Base-by-base conservation (phyloP, 2,888 invertebrate genomes). In the Liodrosophila aerea region DNA sequence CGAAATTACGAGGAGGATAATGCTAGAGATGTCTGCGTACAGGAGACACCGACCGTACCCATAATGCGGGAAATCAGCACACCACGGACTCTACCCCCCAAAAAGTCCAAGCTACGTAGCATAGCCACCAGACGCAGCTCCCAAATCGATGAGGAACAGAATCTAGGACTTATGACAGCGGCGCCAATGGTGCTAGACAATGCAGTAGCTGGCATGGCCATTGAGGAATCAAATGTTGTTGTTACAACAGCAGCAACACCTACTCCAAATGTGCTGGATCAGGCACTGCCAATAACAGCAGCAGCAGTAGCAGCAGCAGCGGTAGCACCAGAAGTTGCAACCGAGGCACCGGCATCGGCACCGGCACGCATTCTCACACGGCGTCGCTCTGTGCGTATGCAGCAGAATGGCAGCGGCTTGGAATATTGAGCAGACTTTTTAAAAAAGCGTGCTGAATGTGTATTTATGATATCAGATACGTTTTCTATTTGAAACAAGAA, bases 1-100 rank as follows among this genome's bases (percentile, higher is more conserved):
- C 85, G 90, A 11, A 88, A 87, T 57, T 90, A 86, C 53, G 90
- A 90, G 49, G 81, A 81, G 71, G 76, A 85, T 58, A 73, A 15
- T n/a, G 30, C 45, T 5, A 7, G 36, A 9, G 22, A 41, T 11
- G 29, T 54, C 12, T 45, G 58, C 53, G 62, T 67, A 0, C 69
- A 58, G 31, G 86, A 83, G 30, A 5, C 53, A 4, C 15, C 62
- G 0, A 7, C 54, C 4, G 47, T 57, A 43, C 72, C 72, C 0
- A 13, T 27, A 2, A 53, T 76, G 8, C 47, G 84, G 15, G 73
- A 85, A 74, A 54, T 71, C 41, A 59, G 60, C 47, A 44, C 85
- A 7, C 88, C 88, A 2, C 73, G 88, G n/a, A 88, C 78, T 8
- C 59, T 88, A 47, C 88, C 88, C 45, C 88, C 88, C 16, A 88